phyloP scores from a whole-genome alignment of 2,888 invertebrate genomes.

The Calameuta filiformis region DNA sequence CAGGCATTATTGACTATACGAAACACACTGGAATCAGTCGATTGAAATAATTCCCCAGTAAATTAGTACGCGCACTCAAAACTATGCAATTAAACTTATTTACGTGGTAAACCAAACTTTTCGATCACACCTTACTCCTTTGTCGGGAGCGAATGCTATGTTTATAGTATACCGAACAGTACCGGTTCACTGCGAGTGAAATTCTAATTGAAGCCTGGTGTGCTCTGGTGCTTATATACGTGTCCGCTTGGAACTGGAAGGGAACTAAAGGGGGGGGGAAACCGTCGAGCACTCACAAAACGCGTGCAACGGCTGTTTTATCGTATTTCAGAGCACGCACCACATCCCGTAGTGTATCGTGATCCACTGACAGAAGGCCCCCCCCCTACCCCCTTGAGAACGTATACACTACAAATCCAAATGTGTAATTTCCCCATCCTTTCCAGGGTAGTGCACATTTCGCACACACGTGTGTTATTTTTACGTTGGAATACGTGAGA shows the following conservation, averaged over 20 bases:
- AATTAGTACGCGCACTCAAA: background rate
- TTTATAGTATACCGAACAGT: background rate
- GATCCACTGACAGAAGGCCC: conserved; percentile 19
- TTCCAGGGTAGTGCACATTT: no score
- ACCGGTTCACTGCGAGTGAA: background rate
- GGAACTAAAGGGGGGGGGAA: background rate
- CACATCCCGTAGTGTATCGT: conserved; percentile 17
- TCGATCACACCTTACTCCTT: background rate
- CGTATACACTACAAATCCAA: background rate
- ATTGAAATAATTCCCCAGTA: background rate
- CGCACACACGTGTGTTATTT: no score
- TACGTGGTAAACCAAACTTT: background rate
- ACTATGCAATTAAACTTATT: background rate
- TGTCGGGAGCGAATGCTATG: background rate
- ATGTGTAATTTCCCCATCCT: no score
- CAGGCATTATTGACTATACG: conserved; percentile 44
- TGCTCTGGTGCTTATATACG: background rate
- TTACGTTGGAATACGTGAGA: no score
- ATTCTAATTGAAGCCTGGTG: background rate
- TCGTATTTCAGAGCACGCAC: conserved; percentile 27
- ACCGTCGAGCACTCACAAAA: conserved; percentile 44
- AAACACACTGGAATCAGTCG: background rate
- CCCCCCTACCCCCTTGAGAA: background rate
- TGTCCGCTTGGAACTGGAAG: background rate
- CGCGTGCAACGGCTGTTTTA: conserved; percentile 52